phyloP scores from a whole-genome alignment of 2,113 vertebrate genomes.

The Pangasianodon hypophthalmus region DNA sequence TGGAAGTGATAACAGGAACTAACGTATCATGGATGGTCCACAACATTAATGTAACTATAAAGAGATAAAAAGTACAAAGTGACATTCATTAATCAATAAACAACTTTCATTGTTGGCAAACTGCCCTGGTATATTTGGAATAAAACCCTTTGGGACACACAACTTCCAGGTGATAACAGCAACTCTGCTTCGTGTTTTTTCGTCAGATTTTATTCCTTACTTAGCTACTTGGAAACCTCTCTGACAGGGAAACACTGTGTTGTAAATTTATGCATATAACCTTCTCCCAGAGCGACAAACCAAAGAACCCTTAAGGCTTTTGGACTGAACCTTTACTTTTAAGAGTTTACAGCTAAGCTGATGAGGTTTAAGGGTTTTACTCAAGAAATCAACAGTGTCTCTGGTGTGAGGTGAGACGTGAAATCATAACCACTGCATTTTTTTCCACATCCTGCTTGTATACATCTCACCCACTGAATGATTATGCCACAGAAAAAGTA shows the following conservation, averaged over 20 bases:
- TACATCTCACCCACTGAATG: not conserved
- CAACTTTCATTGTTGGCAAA: not conserved
- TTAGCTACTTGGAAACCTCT: not conserved
- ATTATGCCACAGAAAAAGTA: not conserved
- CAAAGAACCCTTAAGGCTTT: not conserved
- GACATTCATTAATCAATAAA: not conserved
- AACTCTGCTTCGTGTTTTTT: too few relatives aligned
- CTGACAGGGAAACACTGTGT: not conserved
- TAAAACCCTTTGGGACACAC: not conserved
- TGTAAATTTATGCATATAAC: not conserved
- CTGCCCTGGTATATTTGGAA: not conserved
- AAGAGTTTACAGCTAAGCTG: not conserved
- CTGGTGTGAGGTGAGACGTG: not conserved
- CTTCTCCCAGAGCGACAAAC: not conserved
- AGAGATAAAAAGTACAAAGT: not conserved
- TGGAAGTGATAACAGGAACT: not conserved
- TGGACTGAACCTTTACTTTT: not conserved
- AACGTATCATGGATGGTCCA: not conserved
- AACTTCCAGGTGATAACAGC: too few relatives aligned
- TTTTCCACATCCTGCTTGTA: not conserved
- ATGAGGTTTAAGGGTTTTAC: not conserved
- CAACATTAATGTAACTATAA: not conserved
- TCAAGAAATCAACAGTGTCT: not conserved
- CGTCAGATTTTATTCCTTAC: not conserved
- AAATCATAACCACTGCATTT: not conserved